Percentiles rank a stretch among this genome's conserved stretches.
Evolutionary conservation across 1,140 invertebrate genomes (phyloP).

Genomic region (Limonius californicus): DNA sequence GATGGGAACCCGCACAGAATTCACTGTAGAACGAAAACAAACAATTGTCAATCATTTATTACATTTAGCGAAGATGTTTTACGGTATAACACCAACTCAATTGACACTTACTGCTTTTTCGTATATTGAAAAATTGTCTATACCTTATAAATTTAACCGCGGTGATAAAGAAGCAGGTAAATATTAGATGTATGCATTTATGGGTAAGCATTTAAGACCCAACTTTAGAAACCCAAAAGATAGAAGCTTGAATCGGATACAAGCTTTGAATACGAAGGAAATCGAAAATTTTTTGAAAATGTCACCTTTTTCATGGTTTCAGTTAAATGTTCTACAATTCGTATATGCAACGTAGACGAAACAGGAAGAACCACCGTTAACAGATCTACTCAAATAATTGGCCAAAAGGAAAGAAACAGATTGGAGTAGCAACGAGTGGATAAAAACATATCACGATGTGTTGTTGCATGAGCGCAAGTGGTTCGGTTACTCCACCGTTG

Average conservation of each 20-base stretch:
- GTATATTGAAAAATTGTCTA: neutral
- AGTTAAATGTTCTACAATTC: too few species aligned
- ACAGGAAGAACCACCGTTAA: neutral
- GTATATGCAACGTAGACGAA: neutral
- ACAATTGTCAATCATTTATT: too few species aligned
- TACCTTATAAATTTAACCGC: neutral
- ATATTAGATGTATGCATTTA: neutral
- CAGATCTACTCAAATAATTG: neutral
- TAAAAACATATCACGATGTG: slow-evolving; percentile 1
- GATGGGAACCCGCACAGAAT: too few species aligned
- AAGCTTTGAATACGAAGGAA: neutral
- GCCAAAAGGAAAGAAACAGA: neutral
- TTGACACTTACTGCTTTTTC: too few species aligned
- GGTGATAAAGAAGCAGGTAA: neutral
- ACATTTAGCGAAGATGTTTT: too few species aligned
- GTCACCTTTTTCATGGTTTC: too few species aligned
- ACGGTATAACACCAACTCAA: too few species aligned
- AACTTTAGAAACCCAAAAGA: neutral
- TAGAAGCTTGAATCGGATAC: neutral
- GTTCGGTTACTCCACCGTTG: neutral
- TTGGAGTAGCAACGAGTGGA: neutral
- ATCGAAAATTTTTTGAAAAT: neutral
- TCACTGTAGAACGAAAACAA: too few species aligned
- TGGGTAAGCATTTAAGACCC: neutral
- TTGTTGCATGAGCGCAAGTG: slow-evolving; percentile 16